phyloP scores from a whole-genome alignment of 23 tunicate genomes.

The Oikopleura dioica region DNA sequence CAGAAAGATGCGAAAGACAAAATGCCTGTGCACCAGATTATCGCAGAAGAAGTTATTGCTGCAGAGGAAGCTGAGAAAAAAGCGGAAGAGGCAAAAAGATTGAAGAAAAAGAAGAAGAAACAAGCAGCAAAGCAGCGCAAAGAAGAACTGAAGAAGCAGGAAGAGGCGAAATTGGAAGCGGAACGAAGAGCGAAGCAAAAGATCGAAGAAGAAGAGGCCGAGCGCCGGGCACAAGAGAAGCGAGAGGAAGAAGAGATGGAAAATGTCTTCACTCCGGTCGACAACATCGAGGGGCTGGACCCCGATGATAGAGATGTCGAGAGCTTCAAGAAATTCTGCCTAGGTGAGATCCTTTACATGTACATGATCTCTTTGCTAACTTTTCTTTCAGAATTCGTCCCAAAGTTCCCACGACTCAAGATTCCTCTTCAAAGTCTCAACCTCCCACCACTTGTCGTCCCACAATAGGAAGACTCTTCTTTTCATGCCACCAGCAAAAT shows the following conservation, averaged over 20 bases:
- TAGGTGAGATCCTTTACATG: no score
- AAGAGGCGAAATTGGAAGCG: background rate
- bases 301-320: constrained; percentile 10
- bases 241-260: background rate
- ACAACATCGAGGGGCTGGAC: background rate
- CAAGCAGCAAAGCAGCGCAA: background rate
- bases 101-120: background rate
- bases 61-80: background rate
- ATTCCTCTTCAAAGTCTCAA: constrained; percentile 10
- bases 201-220: background rate
- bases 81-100: background rate
- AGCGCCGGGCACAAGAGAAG: background rate
- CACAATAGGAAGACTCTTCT: background rate
- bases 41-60: background rate
- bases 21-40: background rate
- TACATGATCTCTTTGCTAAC: no score
- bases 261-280: background rate
- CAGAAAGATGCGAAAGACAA: background rate
- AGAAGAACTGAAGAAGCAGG: no score
- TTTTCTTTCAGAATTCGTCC: background rate
- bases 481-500: background rate
- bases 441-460: background rate
- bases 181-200: background rate
- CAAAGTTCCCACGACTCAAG: background rate
- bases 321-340: background rate